Conservation (phyloP, 2,888 invertebrate species). For the Cheilosia pagana region DNA sequence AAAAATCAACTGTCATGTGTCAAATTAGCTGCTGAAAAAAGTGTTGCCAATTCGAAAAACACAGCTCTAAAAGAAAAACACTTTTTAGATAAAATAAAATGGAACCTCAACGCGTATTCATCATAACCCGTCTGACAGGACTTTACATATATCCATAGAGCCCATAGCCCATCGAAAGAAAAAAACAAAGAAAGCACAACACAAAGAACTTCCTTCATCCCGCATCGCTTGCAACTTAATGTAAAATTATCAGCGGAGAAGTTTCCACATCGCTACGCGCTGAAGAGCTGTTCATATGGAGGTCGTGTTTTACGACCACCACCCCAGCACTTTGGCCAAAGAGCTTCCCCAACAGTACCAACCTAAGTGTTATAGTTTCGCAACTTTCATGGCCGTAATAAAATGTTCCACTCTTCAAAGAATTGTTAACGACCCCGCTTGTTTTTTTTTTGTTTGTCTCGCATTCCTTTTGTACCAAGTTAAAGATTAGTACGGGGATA, state of each 20-base stretch:
- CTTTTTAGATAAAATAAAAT: too few relatives aligned
- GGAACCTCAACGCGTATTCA: too few relatives aligned
- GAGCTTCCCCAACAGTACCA: neutral
- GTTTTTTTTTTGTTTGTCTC: neutral
- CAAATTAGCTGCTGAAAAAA: too few relatives aligned
- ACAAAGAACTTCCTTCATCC: slow-evolving; percentile 54
- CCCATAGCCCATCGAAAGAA: too few relatives aligned
- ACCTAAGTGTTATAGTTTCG: slow-evolving; percentile 6
- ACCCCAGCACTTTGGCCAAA: neutral
- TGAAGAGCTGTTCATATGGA: slow-evolving; percentile 18
- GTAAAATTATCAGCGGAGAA: neutral
- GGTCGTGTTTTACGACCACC: slow-evolving; percentile 13
- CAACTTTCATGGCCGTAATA: slow-evolving; percentile 45
- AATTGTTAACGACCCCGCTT: slow-evolving; percentile 39
- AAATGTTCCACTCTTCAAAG: slow-evolving; percentile 31
- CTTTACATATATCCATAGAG: too few relatives aligned
- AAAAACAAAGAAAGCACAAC: neutral
- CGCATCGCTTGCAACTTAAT: slow-evolving; percentile 26
- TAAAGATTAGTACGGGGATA: too few relatives aligned
- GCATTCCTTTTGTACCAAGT: slow-evolving; percentile 30
- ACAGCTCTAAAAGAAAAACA: too few relatives aligned
- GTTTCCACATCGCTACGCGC: slow-evolving; percentile 7
- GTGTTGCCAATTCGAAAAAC: too few relatives aligned
- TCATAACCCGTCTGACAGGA: too few relatives aligned
- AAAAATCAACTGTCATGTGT: too few relatives aligned